Base-by-base conservation (phyloP, 2,113 vertebrate species). In the Coptodon rendalli region DNA sequence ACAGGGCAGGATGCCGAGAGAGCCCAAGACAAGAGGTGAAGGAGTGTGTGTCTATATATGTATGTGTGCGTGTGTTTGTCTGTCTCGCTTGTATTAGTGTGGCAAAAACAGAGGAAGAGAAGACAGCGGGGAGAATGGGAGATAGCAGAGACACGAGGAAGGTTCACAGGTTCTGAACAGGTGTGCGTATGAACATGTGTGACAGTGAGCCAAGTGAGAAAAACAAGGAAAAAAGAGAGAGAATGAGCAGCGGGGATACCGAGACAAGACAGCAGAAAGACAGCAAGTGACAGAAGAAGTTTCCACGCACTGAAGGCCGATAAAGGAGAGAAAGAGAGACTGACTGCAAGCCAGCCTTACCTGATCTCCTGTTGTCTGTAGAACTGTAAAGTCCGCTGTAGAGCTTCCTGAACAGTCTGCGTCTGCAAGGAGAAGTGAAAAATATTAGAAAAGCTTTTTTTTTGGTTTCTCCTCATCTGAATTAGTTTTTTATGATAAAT, bases 361-460 rank as follows among this genome's bases (percentile, higher is more conserved):
- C 98, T 97, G 90, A 97, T 97, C 91, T 98, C 97, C 94, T 97
- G 97, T 92, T 97, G 97, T 85, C 97, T 98, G 95, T 98, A 98
- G 95, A 97, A 96, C 57, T 97, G 97, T 87, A 99, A 89, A 7
- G 98, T 99, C 95, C 97, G 97, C 96, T 98, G 97, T 73, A 99
- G 96, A 95, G 98, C 98, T 84, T 98, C 97, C 93, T 95, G 97
- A 95, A 99, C 98, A 73, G 97, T 99, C 96, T 98, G 98, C 16
- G 97, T 98, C 98, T 99, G 92, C 0, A 93, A 88, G 91, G 94
- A 80, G 40, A 85, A 63, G 50, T 22, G 17, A 38, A 45, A 38
- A 63, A 76, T n/a, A 84, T 88, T 7, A 53, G 17, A 66, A 6
- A 24, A 78, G 29, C 12, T 17, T 43, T 13, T 22, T 31, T 22